Evolutionary conservation across 92 coral and sea anemone genomes (phyloP), one percentile per base, ranked within the genome.

Genomic region (Montipora capitata): DNA sequence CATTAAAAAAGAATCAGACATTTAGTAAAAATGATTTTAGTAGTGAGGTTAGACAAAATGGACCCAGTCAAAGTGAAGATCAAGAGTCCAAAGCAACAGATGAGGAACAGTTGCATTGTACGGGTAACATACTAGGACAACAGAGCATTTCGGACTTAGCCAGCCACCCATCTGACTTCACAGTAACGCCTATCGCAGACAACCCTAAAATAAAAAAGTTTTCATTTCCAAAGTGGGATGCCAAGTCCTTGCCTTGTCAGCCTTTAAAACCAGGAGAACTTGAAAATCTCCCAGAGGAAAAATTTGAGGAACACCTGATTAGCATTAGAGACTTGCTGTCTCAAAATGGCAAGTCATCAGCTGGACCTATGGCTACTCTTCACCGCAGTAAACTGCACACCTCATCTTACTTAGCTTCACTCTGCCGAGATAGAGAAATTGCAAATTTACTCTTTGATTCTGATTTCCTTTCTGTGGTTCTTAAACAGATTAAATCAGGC

Each of bases 301-400:
- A 96, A 75, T 75, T 90, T 40, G 54, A 74, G 2, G 95, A 94
- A 83, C 97, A 98, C 40, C 83, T 98, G 56, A 70, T 40, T 7
- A 80, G 91, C 3, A 96, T 98, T 68, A 88, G 85, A 75, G 80
- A 78, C 10, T 68, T 93, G 76, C 87, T 96, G 62, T 74, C 88
- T 41, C 96, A 93, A 56, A 74, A 78, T 76, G 91, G 87, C 88
- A 95, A 86, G 77, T 43, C 85, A 12, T 27, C 80, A 6, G 85
- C 93, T 57, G 93, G 94, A 7, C 94, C 94, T 42, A 84, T 91
- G 27, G 92, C 97, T 7, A 56, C 94, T 57, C 82, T 95, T 17
- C 99, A 98, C 62, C 83, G 99, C 3, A 90, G 92, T 74, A 98
- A 98, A 77, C 92, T 98, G 4, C 99, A 98, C 77, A 87, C 96